These are phyloP conservation scores for Hiodon alosoides DNA, from an alignment of 2,113 vertebrate species.

Conservation along the genomic window DNA sequence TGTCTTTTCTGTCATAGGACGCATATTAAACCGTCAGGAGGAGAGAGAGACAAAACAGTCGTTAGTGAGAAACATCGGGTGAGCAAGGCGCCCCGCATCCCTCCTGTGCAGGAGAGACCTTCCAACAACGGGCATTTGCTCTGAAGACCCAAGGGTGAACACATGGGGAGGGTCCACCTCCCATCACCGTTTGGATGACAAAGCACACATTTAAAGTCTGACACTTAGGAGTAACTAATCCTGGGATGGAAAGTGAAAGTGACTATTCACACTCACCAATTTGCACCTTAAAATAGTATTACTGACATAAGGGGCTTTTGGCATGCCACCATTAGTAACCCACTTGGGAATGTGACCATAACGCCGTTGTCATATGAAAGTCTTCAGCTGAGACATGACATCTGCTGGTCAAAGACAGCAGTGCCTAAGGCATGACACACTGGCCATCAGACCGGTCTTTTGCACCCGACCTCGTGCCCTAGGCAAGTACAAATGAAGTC, in stretches of 20 bases:
- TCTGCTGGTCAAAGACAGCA: neutral
- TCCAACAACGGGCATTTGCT: neutral
- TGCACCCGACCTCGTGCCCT: neutral
- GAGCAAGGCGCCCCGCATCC: slow-evolving; percentile 45
- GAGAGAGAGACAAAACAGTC: slow-evolving; percentile 64
- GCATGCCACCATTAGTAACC: neutral
- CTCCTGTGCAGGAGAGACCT: slow-evolving; percentile 30
- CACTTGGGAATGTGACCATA: slow-evolving; percentile 5
- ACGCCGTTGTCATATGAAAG: neutral
- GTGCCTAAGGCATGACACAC: neutral
- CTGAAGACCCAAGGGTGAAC: neutral
- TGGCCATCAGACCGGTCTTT: neutral
- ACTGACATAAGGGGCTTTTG: neutral
- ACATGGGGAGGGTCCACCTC: neutral
- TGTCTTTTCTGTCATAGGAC: slow-evolving; percentile 67
- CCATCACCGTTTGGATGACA: neutral
- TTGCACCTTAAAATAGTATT: neutral
- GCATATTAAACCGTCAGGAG: slow-evolving; percentile 59
- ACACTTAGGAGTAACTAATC: neutral
- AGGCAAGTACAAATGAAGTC: neutral
- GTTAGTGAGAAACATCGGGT: slow-evolving; percentile 59
- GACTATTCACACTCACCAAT: neutral
- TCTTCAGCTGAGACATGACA: slow-evolving; percentile 18
- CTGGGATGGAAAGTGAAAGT: neutral
- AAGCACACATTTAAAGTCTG: neutral